Base-by-base conservation (phyloP, 2,113 vertebrate species). In the Podarcis muralis region DNA sequence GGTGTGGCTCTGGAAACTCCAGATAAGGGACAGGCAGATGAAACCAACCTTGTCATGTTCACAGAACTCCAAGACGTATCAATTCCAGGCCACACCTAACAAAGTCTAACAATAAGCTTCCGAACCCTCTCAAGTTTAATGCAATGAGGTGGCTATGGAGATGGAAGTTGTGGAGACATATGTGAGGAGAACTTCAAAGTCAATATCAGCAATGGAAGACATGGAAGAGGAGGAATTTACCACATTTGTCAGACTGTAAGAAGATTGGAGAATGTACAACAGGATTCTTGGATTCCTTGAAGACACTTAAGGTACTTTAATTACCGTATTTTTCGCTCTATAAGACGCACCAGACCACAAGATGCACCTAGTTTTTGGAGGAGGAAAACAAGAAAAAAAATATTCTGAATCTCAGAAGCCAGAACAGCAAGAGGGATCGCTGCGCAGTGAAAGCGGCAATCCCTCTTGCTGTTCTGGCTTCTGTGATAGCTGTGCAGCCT, bases 61-160 rank as follows among this genome's bases (percentile, higher is more conserved):
- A 68, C 59, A 59, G 79, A 30, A 35, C 66, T 32, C 30, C 53
- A 5, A 53, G 32, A 13, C 66, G 0, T 1, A 72, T 23, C 62
- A 76, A 22, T 48, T 72, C 59, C 72, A 59, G 5, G 83, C 53
- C 62, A 40, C 32, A 69, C 65, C 84, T 53, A 74, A 62, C 8
- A 30, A n/a, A 78, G 9, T 32, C 23, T 53, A 25, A 82, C n/a
- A 83, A 25, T 57, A 69, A 68, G 23, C 48, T 76, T 40, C 23
- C 16, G 57, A 86, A 48, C n/a, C 6, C 27, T 74, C 16, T 40
- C 11, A 8, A 6, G 2, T 40, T 82, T 30, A 53, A 15, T 30
- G 40, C 37, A 0, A 1, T 0, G 0, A 23, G 9, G n/a, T 53
- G 78, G 75, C 13, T 0, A 0, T 2, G 27, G 59, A 37, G 40